Percentiles rank a stretch among this genome's conserved stretches.
These are phyloP conservation scores for Rhineura floridana DNA, from an alignment of 2,113 vertebrate species.

Conservation along the genomic window DNA sequence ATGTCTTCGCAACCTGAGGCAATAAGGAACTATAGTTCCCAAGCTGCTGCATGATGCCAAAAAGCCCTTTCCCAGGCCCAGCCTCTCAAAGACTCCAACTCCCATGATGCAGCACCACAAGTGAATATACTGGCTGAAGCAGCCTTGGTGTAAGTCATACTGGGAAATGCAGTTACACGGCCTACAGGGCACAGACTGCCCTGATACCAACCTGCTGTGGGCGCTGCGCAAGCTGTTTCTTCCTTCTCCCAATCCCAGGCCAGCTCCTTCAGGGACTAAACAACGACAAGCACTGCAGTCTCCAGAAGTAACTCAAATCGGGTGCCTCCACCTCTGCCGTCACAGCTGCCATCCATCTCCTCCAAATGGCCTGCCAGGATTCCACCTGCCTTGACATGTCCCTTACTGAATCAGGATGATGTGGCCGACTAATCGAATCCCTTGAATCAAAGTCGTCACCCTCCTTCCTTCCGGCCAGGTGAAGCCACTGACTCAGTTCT, in stretches of 20 bases:
- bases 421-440: constrained; percentile 8
- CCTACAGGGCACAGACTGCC: not conserved
- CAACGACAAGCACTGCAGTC: constrained; percentile 51
- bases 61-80: fast-evolving
- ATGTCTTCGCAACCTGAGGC: too few species aligned
- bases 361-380: constrained; percentile 70
- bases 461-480: not conserved
- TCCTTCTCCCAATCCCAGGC: too few species aligned
- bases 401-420: constrained; percentile 48
- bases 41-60: not conserved
- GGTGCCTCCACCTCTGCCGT: constrained; percentile 65
- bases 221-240: too few species aligned
- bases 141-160: constrained; percentile 4
- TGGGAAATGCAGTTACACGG: constrained; percentile 58
- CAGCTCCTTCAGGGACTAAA: constrained; percentile 58
- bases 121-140: fast-evolving
- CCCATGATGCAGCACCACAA: constrained; percentile 1
- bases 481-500: constrained; percentile 28
- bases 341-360: constrained; percentile 66
- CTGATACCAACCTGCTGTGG: not conserved
- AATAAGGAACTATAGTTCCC: not conserved
- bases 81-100: constrained; percentile 34
- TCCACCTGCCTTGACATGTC: constrained; percentile 67
- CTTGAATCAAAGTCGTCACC: not conserved
- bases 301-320: constrained; percentile 68